Percentiles rank a stretch among this genome's conserved stretches.
Conservation (phyloP, 35 echinoderm and acorn worm species). For the Chiridota heheva region DNA sequence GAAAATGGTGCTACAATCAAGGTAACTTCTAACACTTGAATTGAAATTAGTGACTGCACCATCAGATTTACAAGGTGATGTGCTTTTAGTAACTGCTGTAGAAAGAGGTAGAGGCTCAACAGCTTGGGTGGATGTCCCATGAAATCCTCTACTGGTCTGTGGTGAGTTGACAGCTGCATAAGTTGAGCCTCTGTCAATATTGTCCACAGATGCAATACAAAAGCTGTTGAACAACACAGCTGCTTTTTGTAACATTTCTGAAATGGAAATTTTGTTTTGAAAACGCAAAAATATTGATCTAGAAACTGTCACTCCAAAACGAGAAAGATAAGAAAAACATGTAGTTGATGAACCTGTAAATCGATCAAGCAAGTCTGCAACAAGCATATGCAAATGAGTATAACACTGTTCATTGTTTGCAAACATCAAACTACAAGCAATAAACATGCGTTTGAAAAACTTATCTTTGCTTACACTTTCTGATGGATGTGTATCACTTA, state of each 20-base stretch:
- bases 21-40: too few species aligned
- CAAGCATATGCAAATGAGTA: constrained; percentile 21
- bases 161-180: constrained; percentile 26
- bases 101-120: constrained; percentile 39
- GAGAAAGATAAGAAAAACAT: constrained; percentile 28
- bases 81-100: too few species aligned
- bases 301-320: constrained; percentile 36
- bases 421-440: constrained; percentile 13
- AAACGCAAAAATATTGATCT: constrained; percentile 6
- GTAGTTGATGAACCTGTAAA: constrained; percentile 25
- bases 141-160: constrained; percentile 34
- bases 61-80: neutral
- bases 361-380: constrained; percentile 47
- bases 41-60: too few species aligned
- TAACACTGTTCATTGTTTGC: constrained; percentile 29
- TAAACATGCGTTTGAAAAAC: constrained; percentile 24
- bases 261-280: constrained; percentile 16
- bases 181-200: constrained; percentile 23
- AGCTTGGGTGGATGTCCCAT: constrained; percentile 62
- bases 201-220: constrained; percentile 51
- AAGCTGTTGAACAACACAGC: constrained; percentile 7
- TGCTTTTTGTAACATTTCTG: constrained; percentile 4
- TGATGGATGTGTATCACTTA: constrained; percentile 2
- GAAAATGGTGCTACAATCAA: too few species aligned
- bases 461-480: constrained; percentile 4